Percentiles rank a stretch among this genome's conserved stretches.
phyloP scores from a whole-genome alignment of 30 jellyfish, hydroid and myxozoan genomes.

The Aurelia sp. region DNA sequence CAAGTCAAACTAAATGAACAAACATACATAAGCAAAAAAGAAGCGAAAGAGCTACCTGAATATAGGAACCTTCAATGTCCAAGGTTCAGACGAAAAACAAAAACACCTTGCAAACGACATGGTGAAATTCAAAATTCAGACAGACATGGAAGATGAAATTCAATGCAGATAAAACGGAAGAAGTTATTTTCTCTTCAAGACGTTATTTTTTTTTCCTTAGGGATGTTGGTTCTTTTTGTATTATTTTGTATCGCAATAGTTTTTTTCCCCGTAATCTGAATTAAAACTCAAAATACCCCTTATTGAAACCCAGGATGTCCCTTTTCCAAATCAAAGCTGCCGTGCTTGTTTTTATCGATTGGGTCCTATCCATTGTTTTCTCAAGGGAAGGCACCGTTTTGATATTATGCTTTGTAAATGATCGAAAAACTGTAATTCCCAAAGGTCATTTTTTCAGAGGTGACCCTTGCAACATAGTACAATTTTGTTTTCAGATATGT shows the following conservation, averaged over 20 bases:
- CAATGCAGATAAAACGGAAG: no score
- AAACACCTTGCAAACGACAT: no score
- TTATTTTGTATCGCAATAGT: not conserved
- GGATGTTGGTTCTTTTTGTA: slow-evolving; percentile 16
- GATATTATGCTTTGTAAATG: not conserved
- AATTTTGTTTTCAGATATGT: not conserved
- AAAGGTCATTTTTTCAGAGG: slow-evolving; percentile 14
- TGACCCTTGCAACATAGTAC: slow-evolving; percentile 19
- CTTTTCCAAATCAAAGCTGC: slow-evolving; percentile 1
- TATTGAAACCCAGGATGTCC: no score
- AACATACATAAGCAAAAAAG: no score
- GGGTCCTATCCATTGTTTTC: not conserved
- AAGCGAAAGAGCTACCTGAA: no score
- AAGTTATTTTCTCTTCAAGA: no score
- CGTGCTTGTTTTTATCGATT: slow-evolving; percentile 15
- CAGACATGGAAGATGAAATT: no score
- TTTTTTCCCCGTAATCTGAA: not conserved
- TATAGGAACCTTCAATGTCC: no score
- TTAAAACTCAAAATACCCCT: not conserved
- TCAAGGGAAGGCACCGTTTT: not conserved
- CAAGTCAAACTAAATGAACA: no score
- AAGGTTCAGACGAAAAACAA: no score
- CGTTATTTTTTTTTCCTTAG: no score
- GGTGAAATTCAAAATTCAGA: no score
- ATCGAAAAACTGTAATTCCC: not conserved